These are phyloP conservation scores for Julus scandinavius DNA, from an alignment of 2,888 invertebrate genomes.

Conservation along the genomic window DNA sequence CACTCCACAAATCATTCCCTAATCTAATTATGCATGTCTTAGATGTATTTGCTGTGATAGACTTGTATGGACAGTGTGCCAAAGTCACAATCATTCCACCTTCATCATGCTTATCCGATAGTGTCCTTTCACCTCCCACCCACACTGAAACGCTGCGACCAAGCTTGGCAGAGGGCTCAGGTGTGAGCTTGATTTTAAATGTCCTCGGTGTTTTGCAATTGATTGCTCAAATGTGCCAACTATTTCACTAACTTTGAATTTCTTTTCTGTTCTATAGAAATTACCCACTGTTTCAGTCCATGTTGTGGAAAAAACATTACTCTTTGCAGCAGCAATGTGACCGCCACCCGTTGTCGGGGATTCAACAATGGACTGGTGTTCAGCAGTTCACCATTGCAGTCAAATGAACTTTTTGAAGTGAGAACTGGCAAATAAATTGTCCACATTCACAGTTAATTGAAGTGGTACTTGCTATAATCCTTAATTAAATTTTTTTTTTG, in stretches of 20 bases:
- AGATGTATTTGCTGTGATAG: constrained; percentile 93
- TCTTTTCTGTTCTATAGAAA: constrained; percentile 57
- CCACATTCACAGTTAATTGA: background rate
- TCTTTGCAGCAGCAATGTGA: constrained; percentile 75
- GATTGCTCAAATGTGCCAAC: background rate
- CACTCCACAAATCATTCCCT: background rate
- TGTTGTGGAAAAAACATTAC: constrained; percentile 76
- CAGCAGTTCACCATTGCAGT: constrained; percentile 77
- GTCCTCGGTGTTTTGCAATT: background rate
- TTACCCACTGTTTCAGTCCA: constrained; percentile 66
- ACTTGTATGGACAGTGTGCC: constrained; percentile 93
- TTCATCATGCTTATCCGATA: constrained; percentile 53
- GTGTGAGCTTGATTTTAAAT: constrained; percentile 45
- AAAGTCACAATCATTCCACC: constrained; percentile 74
- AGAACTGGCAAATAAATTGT: background rate
- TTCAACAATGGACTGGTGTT: constrained; percentile 75
- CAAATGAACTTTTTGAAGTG: constrained; percentile 84
- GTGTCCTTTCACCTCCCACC: constrained; percentile 53
- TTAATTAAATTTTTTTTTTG: constrained; percentile 51
- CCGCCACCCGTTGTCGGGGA: constrained; percentile 73
- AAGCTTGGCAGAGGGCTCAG: constrained; percentile 53
- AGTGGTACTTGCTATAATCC: background rate
- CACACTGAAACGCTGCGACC: constrained; percentile 55
- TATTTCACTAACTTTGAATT: background rate
- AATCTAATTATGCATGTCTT: constrained; percentile 53